Base-by-base conservation (phyloP, 2,888 invertebrate genomes). In the Chironomus riparius region DNA sequence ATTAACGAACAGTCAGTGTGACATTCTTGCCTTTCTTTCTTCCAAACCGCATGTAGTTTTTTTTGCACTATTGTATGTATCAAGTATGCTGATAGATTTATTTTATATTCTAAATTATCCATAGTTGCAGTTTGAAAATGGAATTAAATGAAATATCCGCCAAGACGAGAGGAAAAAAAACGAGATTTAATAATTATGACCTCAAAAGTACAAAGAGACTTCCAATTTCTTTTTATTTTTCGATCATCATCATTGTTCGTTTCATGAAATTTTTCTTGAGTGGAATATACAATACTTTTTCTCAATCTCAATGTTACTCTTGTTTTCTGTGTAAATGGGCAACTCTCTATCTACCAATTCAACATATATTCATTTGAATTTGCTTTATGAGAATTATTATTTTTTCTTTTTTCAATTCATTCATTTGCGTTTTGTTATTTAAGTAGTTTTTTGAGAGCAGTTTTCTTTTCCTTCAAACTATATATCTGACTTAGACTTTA, bases 151-250 rank as follows among this genome's bases (percentile, higher is more conserved):
- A 50, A 70, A 47, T 70, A 70, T 70, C 70, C 47, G 70, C 69
- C 47, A 47, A 68, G 47, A 28, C 18, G 22, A 70, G 70, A 70
- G 13, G 24, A 65, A 65, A 65, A n/a, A 65, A 22, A 71, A 71
- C 48, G 56, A 72, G 62, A 72, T 62, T 72, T 72, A 61, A 72
- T 62, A 72, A 72, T 72, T 72, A 72, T 72, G 72, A 72, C 72
- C 72, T 72, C 72, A 72, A 72, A 72, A 72, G 48, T 21, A 22
- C 24, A 50, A 22, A 70, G 24, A 22, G 62, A 72, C 62, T 72
- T 72, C 72, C 62, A 72, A 61, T 72, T 72, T 72, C 72, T 72
- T 72, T 72, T 50, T 72, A 71, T 71, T 71, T 70, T 71, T 48
- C 50, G 71, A 71, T 71, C 71, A 71, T 71, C 71, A 50, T 71